Percentiles rank a stretch among this genome's conserved stretches.
Conservation (phyloP, 2,888 invertebrate species). For the Harpagoxenus sublaevis region DNA sequence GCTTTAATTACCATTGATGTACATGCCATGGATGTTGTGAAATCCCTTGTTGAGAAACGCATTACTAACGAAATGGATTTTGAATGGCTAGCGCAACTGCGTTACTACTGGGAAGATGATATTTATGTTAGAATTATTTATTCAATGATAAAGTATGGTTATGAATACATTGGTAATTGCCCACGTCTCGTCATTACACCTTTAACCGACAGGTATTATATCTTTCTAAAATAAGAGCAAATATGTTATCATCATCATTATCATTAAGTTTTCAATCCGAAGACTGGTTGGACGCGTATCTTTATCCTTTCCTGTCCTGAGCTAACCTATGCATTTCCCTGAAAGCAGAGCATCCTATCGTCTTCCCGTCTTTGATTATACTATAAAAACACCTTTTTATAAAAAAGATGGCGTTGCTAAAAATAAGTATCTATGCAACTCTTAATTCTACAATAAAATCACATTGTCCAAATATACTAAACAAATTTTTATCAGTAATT, state of each 20-base stretch:
- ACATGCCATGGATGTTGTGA: constrained; percentile 94
- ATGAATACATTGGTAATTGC: constrained; percentile 95
- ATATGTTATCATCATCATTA: not conserved
- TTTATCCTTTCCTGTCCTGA: too few relatives aligned
- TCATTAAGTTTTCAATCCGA: too few relatives aligned
- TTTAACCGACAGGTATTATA: constrained; percentile 89
- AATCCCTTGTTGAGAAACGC: constrained; percentile 89
- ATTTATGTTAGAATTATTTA: constrained; percentile 92
- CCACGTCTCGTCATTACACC: constrained; percentile 92
- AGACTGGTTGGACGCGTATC: too few relatives aligned
- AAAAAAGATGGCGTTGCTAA: too few relatives aligned
- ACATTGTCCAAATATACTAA: too few relatives aligned
- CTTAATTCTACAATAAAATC: too few relatives aligned
- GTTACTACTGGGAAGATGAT: constrained; percentile 92
- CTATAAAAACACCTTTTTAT: too few relatives aligned
- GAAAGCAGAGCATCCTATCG: too few relatives aligned
- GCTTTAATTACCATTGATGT: constrained; percentile 95
- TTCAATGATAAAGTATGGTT: constrained; percentile 92
- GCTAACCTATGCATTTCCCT: too few relatives aligned
- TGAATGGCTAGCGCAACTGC: constrained; percentile 94
- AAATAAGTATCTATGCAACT: too few relatives aligned
- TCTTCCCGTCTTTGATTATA: too few relatives aligned
- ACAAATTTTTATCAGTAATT: too few relatives aligned
- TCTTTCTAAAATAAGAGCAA: not conserved
- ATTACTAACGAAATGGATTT: constrained; percentile 92